phyloP scores from a whole-genome alignment of 2,888 invertebrate genomes.

The Athripsodes cinereus region DNA sequence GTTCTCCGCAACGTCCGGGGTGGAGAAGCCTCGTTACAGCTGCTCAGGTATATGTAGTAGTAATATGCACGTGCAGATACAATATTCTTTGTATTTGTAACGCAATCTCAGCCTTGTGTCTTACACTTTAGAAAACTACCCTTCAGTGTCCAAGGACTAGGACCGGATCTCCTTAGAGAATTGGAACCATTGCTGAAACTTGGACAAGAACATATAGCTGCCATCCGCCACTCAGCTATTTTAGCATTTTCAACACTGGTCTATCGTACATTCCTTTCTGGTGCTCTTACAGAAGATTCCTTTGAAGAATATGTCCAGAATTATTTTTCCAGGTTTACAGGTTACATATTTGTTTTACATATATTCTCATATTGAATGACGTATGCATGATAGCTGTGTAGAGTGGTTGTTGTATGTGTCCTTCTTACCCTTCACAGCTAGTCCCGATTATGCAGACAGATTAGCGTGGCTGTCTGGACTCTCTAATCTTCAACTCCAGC shows the following conservation, averaged over 20 bases:
- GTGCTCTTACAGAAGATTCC: slow-evolving; percentile 53
- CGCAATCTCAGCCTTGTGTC: neutral
- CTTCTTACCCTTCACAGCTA: slow-evolving; percentile 43
- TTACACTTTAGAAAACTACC: slow-evolving; percentile 51
- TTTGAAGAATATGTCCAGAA: slow-evolving; percentile 65
- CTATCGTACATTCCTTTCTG: slow-evolving; percentile 52
- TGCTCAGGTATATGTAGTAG: slow-evolving; percentile 11
- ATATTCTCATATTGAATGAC: slow-evolving; percentile 23
- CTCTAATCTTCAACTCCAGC: slow-evolving; percentile 56
- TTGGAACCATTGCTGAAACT: slow-evolving; percentile 49
- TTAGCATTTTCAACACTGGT: slow-evolving; percentile 64
- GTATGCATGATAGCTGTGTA: neutral
- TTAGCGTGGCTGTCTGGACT: slow-evolving; percentile 68
- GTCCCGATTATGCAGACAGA: slow-evolving; percentile 59
- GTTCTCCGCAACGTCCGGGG: slow-evolving; percentile 43
- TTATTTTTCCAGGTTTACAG: slow-evolving; percentile 65
- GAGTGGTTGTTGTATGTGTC: neutral
- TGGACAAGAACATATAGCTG: slow-evolving; percentile 37
- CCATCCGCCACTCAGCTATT: slow-evolving; percentile 61
- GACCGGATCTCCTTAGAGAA: slow-evolving; percentile 47
- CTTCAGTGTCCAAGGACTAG: slow-evolving; percentile 59
- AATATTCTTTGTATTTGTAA: neutral
- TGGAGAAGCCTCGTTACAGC: slow-evolving; percentile 14
- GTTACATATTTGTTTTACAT: slow-evolving; percentile 40
- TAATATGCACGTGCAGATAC: neutral